These are phyloP conservation scores for Peromyscus polionotus DNA, from an alignment of 2,113 vertebrate species.

Conservation along the genomic window DNA sequence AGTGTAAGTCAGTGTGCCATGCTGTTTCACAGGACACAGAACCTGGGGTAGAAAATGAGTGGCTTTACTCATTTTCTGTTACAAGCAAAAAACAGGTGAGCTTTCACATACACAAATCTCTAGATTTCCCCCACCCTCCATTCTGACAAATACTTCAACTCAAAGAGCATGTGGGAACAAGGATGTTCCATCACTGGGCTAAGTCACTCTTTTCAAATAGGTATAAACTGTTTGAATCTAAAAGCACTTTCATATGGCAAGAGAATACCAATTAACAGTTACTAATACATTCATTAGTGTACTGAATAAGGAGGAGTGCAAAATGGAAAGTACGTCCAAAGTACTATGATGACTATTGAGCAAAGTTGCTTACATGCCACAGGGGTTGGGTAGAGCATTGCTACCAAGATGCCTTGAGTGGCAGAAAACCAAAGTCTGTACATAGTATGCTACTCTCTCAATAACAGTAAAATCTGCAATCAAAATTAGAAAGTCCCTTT, in stretches of 20 bases:
- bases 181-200: neutral
- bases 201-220: neutral
- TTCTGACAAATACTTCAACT: constrained; percentile 7
- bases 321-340: neutral
- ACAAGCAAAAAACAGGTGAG: neutral
- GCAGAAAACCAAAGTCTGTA: neutral
- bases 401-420: neutral
- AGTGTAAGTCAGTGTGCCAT: neutral
- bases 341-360: neutral
- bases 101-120: neutral
- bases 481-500: neutral
- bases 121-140: neutral
- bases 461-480: constrained; percentile 12
- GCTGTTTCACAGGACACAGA: neutral
- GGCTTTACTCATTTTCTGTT: neutral
- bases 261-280: neutral
- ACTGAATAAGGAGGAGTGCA: constrained; percentile 8
- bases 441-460: neutral
- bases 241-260: constrained; percentile 21
- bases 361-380: neutral
- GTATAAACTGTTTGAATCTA: neutral
- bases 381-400: neutral
- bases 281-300: neutral
- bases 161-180: neutral
- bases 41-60: neutral